These are phyloP conservation scores for Drosophila kurseongensis DNA, from an alignment of 1,140 invertebrate species.

Conservation along the genomic window DNA sequence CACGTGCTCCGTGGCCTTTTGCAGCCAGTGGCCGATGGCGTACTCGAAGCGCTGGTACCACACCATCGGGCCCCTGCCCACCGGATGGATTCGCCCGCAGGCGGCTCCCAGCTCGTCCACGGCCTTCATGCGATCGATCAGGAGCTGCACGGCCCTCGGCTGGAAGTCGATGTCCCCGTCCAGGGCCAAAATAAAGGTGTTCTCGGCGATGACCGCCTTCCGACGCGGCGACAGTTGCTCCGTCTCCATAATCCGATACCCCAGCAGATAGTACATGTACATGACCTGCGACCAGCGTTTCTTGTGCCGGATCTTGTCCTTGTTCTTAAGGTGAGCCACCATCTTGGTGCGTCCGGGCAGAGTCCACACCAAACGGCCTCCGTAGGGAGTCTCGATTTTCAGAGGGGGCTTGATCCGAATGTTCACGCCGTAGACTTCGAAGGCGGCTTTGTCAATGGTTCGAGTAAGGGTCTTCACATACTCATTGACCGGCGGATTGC, in stretches of 20 bases:
- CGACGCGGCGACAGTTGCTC: conserved; percentile 87
- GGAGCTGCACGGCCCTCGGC: conserved; percentile 92
- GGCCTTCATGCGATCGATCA: conserved; percentile 96
- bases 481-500: conserved; percentile 91
- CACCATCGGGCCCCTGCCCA: conserved; percentile 94
- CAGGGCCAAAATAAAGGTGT: conserved; percentile 95
- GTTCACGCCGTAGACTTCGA: conserved; percentile 89
- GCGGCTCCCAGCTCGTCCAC: conserved; percentile 94
- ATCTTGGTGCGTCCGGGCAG: conserved; percentile 94
- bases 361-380: conserved; percentile 93
- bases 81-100: conserved; percentile 96
- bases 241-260: conserved; percentile 92
- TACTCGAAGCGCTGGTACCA: conserved; percentile 98
- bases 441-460: conserved; percentile 91
- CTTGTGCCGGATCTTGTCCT: conserved; percentile 93
- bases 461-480: conserved; percentile 92
- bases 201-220: conserved; percentile 92
- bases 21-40: conserved; percentile 96
- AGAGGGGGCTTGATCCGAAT: conserved; percentile 90
- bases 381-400: conserved; percentile 93
- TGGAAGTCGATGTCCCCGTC: conserved; percentile 97
- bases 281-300: conserved; percentile 95
- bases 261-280: conserved; percentile 97
- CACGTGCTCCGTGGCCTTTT: conserved; percentile 97
- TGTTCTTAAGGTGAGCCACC: conserved; percentile 95